Conservation (phyloP, 2,797 vertebrate genomes). For the Astyanax mexicanus region DNA sequence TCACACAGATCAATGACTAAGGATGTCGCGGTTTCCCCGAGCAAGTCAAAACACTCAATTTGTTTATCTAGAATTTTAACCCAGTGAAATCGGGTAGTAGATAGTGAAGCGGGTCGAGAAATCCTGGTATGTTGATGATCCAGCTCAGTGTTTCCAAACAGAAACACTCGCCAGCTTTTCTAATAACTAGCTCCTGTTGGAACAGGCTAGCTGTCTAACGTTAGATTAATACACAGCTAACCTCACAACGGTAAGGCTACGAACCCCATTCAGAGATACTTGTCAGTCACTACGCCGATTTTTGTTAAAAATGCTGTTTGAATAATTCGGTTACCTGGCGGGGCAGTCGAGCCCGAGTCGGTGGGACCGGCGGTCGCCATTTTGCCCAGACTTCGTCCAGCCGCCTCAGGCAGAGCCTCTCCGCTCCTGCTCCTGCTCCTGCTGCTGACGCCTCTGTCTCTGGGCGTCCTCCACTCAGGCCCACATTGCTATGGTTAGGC, state of each 20-base stretch:
- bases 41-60: too few relatives aligned
- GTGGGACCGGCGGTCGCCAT: slow-evolving; percentile 84
- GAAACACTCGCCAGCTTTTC: background rate
- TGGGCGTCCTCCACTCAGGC: slow-evolving; percentile 19
- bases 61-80: background rate
- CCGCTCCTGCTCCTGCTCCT: slow-evolving; percentile 10
- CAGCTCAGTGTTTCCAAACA: background rate
- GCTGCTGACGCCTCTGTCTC: slow-evolving; percentile 6
- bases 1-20: too few relatives aligned
- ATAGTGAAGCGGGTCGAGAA: background rate
- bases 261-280: background rate
- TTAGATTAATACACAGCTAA: background rate
- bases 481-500: background rate
- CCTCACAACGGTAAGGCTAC: background rate
- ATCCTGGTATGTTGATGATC: background rate
- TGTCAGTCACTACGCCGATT: background rate
- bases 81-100: background rate
- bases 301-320: background rate
- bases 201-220: background rate
- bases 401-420: slow-evolving; percentile 31
- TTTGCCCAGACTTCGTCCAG: slow-evolving; percentile 68
- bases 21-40: too few relatives aligned
- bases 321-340: slow-evolving; percentile 73
- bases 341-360: slow-evolving; percentile 78
- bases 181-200: background rate